Percentiles rank a stretch among this genome's conserved stretches.
phyloP scores from a whole-genome alignment of 1,140 invertebrate species.

The Augochlora pura region DNA sequence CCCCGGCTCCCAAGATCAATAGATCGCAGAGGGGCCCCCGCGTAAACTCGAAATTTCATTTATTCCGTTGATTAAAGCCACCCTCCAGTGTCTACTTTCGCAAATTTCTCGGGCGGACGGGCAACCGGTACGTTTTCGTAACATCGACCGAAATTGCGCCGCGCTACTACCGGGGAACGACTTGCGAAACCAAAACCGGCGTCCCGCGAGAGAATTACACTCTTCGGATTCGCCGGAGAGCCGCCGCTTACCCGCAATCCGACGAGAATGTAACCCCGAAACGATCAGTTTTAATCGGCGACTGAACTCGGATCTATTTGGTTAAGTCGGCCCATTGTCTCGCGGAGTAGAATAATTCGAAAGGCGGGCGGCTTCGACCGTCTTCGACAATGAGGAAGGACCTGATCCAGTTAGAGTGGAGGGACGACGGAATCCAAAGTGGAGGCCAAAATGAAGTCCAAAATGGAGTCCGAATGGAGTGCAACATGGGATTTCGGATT shows the following conservation, averaged over 20 bases:
- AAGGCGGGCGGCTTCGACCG: no score
- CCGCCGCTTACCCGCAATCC: not conserved
- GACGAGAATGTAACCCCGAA: not conserved
- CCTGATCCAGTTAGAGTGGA: no score
- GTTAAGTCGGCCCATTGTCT: not conserved
- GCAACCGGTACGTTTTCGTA: not conserved
- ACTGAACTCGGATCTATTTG: not conserved
- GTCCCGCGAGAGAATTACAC: not conserved
- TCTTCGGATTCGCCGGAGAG: not conserved
- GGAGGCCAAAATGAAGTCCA: no score
- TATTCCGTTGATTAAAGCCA: constrained; percentile 11
- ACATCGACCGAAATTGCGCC: not conserved
- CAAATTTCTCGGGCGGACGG: not conserved
- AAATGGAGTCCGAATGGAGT: no score
- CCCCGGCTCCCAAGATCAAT: not conserved
- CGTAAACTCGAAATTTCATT: constrained; percentile 18
- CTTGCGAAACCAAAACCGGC: constrained; percentile 15
- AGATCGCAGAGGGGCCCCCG: not conserved
- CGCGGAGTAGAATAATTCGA: not conserved
- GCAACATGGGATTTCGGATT: no score
- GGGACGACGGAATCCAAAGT: no score
- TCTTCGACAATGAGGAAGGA: no score
- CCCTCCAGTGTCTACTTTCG: not conserved
- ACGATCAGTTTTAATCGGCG: not conserved
- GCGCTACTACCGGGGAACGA: not conserved